phyloP scores from a whole-genome alignment of 23 tunicate genomes.

The Corella eumyota region DNA sequence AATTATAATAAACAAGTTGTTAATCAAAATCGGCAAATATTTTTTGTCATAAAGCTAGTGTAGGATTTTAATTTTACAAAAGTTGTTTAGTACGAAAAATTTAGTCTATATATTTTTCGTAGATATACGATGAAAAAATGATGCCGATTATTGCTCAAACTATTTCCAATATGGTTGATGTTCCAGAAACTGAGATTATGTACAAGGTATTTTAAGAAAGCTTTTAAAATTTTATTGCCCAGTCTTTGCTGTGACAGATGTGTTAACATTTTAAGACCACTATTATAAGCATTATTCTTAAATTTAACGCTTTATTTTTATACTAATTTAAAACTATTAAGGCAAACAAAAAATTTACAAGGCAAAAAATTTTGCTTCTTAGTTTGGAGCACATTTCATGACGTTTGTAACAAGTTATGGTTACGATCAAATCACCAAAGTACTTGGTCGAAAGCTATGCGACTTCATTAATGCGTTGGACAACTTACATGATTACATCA shows the following conservation, averaged over 20 bases:
- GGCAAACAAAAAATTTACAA: too few relatives aligned
- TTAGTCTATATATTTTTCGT: neutral
- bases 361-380: neutral
- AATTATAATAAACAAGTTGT: too few relatives aligned
- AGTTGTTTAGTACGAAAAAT: too few relatives aligned
- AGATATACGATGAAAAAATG: slow-evolving; percentile 22
- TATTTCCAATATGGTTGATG: slow-evolving; percentile 2
- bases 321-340: too few relatives aligned
- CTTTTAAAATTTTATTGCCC: too few relatives aligned
- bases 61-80: too few relatives aligned
- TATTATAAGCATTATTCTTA: too few relatives aligned
- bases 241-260: too few relatives aligned
- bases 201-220: slow-evolving; percentile 23
- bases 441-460: slow-evolving; percentile 28
- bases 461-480: slow-evolving; percentile 34
- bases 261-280: too few relatives aligned
- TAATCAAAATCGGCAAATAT: too few relatives aligned
- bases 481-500: slow-evolving; percentile 38
- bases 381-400: slow-evolving; percentile 47
- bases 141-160: slow-evolving; percentile 28
- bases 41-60: too few relatives aligned
- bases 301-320: too few relatives aligned
- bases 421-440: slow-evolving; percentile 26
- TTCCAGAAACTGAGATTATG: slow-evolving; percentile 27
- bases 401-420: slow-evolving; percentile 34